These are phyloP conservation scores for Sakesphorus luctuosus DNA, from an alignment of 2,113 vertebrate species.

Conservation along the genomic window DNA sequence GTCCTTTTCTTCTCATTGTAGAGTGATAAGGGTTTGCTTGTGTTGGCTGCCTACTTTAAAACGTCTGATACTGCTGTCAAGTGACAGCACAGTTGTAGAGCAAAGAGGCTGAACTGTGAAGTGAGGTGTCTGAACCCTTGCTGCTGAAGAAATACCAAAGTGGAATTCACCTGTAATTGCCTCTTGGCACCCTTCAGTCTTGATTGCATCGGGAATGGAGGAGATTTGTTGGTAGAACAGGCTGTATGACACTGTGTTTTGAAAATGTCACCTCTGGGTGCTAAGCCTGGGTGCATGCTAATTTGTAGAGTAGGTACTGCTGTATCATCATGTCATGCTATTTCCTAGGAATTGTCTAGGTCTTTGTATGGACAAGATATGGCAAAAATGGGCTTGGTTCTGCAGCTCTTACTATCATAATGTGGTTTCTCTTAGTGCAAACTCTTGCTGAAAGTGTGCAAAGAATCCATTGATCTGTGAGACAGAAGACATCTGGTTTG, in stretches of 20 bases:
- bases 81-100: background rate
- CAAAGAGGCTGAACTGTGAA: background rate
- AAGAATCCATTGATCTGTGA: background rate
- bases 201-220: background rate
- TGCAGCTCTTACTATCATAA: background rate
- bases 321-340: background rate
- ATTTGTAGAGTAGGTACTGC: background rate
- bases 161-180: background rate
- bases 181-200: background rate
- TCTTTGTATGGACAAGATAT: background rate
- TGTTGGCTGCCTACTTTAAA: background rate
- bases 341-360: background rate
- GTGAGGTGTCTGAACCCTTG: background rate
- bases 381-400: background rate
- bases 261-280: background rate
- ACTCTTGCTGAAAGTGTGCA: background rate
- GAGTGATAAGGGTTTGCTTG: background rate
- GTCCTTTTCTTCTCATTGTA: background rate
- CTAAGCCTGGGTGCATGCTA: background rate
- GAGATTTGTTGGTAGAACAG: background rate
- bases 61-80: background rate
- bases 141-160: background rate
- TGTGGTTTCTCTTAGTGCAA: background rate
- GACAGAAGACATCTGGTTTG: background rate
- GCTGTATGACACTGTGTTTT: rapidly evolving